phyloP scores from a whole-genome alignment of 2,797 vertebrate species.

The Hipposideros larvatus region DNA sequence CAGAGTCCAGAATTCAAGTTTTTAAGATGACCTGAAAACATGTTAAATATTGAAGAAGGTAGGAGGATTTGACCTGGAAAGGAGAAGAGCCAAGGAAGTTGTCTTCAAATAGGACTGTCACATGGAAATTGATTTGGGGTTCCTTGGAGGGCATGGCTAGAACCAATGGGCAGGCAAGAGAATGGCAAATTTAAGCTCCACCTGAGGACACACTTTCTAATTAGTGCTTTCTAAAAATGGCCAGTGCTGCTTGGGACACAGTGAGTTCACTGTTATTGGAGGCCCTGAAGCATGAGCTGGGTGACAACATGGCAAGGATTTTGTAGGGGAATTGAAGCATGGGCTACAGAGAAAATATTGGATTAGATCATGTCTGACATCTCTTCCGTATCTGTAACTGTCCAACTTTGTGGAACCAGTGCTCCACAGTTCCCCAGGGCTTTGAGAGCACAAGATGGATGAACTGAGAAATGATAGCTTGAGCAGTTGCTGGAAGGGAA shows the following conservation, averaged over 20 bases:
- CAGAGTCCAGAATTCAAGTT: neutral
- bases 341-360: neutral
- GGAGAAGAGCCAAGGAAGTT: neutral
- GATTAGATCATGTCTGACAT: neutral
- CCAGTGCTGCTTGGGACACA: neutral
- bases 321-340: neutral
- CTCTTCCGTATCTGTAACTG: neutral
- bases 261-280: neutral
- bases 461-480: neutral
- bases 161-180: neutral
- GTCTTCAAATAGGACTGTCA: neutral
- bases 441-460: neutral
- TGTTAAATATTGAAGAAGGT: neutral
- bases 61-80: constrained; percentile 27
- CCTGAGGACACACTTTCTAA: neutral
- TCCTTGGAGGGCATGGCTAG: neutral
- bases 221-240: neutral
- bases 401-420: neutral
- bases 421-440: neutral
- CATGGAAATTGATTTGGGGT: neutral
- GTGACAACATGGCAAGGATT: neutral
- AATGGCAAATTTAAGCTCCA: neutral
- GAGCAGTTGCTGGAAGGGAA: neutral
- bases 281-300: neutral
- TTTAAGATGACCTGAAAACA: constrained; percentile 24